Evolutionary conservation across 2,113 vertebrate species (phyloP), one percentile per base, ranked within the genome.

Genomic region (Cathartes aura): DNA sequence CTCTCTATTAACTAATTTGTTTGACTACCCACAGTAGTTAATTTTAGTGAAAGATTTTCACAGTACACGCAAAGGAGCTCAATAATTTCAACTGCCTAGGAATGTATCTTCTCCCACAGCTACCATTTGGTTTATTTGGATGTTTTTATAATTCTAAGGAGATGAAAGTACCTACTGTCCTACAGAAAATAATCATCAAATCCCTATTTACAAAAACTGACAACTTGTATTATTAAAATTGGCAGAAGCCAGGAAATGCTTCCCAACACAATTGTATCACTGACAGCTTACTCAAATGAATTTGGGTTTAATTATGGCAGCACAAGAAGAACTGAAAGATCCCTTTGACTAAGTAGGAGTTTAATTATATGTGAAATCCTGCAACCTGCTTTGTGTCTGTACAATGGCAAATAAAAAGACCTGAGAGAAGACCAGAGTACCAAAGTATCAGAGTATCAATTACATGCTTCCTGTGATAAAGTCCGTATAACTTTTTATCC

Each of bases 341-440:
- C 78, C 38, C 21, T 97, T 95, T 95, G 86, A 78, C 95, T 93
- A 92, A 93, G 48, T 38, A 91, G 56, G 52, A 87, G 14, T 85
- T 96, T 95, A 97, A 93, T 97, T 93, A 72, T 78, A 89, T 82
- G 88, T 95, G 78, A 94, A 95, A 82, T 88, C n/a, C 73, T 97
- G 56, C 67, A 75, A 29, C 63, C 63, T 94, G 48, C 59, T 87
- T 95, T 94, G 52, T 94, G 82, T 34, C 21, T 71, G 27, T 89
- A 34, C 67, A 84, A 32, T 60, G 56, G 53, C 78, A 86, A 86
- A 96, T 78, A 78, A 97, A 96, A 82, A 80, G 71, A 79, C 63
- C 74, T 34, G 58, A 91, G 76, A 79, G 87, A 90, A 80, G 53
- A 64, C 27, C 59, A 72, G 74, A 72, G 50, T 62, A 74, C 66